Conservation (phyloP, 2,888 invertebrate species). For the Philopedon plagiatum region DNA sequence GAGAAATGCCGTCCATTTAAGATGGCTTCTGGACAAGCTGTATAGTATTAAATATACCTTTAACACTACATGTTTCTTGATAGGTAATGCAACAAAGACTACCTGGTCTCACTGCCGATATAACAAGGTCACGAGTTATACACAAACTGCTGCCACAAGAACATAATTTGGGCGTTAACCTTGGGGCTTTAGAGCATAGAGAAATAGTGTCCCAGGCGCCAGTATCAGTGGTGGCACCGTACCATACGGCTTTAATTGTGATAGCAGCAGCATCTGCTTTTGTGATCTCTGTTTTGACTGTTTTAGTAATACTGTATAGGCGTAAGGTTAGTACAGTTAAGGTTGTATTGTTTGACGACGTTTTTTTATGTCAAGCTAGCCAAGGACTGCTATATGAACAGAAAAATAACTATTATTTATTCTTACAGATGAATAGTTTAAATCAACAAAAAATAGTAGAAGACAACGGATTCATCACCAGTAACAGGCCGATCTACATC, state of each 20-base stretch:
- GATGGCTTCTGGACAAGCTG: neutral
- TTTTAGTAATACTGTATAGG: conserved; percentile 82
- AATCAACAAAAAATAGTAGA: conserved; percentile 70
- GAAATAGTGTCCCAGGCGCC: conserved; percentile 80
- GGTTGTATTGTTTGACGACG: too few relatives aligned
- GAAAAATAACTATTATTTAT: neutral
- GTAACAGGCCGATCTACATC: conserved; percentile 78
- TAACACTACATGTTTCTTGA: conserved; percentile 42
- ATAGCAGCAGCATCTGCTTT: conserved; percentile 85
- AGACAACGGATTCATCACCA: conserved; percentile 73
- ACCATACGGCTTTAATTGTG: conserved; percentile 84
- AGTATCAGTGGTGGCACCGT: conserved; percentile 78
- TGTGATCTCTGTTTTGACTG: conserved; percentile 82
- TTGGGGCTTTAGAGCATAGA: conserved; percentile 75
- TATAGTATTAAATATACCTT: neutral
- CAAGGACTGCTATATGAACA: too few relatives aligned
- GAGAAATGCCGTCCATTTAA: too few relatives aligned
- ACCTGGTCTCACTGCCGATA: conserved; percentile 73
- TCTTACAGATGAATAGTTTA: conserved; percentile 67
- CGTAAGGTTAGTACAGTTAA: conserved; percentile 73
- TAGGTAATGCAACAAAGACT: conserved; percentile 70
- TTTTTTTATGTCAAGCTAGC: neutral
- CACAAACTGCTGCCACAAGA: conserved; percentile 69
- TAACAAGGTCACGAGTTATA: conserved; percentile 76
- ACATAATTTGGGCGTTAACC: conserved; percentile 58